Base-by-base conservation (phyloP, 2,113 vertebrate genomes). In the Eretmodus cyanostictus region DNA sequence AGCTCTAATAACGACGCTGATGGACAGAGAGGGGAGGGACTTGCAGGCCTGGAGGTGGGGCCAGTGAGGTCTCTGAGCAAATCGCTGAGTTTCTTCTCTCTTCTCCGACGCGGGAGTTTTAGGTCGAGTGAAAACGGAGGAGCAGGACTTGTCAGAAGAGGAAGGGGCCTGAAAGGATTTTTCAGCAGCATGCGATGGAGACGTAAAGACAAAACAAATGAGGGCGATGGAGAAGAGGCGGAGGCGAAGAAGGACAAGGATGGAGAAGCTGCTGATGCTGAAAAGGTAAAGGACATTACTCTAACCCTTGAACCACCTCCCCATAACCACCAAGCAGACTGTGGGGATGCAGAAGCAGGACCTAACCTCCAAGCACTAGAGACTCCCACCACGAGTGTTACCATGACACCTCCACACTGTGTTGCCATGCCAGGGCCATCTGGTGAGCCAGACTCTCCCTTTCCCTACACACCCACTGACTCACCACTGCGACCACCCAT, bases 71-170 rank as follows among this genome's bases (percentile, higher is more conserved):
- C 98, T 3, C 97, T 98, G 89, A 97, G 97, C 76, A 99, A 99
- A 96, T 98, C 98, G 0, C 96, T 98, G 93, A 98, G 98, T 94
- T 99, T 99, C 96, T 98, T 99, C 90, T 97, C 98, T 13, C 95
- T 99, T 40, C 93, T 99, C 90, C 96, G 96, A 34, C 97, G 97
- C 91, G 97, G 97, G 91, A 97, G 97, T 92, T 91, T 94, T 91
- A 90, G 89, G 94, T 53, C 97, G 89, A 83, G 91, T 55, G 92
- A 97, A 94, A 96, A 96, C 86, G 36, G 97, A 95, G 5, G 96
- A 78, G 95, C 93, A 34, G 95, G 96, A 1, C 95, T 96, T 92
- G 95, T 96, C 92, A 96, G 96, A 94, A 97, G 97, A 96, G 97
- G 97, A 96, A 96, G 97, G 90, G 97, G 98, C 86, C 96, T 99